Base-by-base conservation (phyloP, 2,888 invertebrate species). In the Dynastes maya region DNA sequence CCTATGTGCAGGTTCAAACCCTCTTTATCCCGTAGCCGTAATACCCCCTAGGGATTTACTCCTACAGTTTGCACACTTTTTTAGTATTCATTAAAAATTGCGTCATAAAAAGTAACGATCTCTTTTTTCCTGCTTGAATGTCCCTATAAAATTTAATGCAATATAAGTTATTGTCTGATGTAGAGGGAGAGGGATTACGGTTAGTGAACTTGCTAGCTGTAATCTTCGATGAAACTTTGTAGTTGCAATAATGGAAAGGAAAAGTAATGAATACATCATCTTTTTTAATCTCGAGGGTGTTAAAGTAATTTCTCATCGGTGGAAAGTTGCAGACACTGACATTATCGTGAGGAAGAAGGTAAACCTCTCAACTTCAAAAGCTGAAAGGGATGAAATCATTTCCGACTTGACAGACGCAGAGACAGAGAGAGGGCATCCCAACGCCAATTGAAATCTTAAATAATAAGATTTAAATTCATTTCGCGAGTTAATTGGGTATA, bases 391-490 rank as follows among this genome's bases (percentile, higher is more conserved):
- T 67, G 67, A 51, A 40, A 55, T 68, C 13, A 65, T 51, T 67
- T 67, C 45, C 67, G 32, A 29, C 63, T 29, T 63, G 63, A 63
- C 63, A 32, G 63, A 63, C 11, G 6, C 32, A 29, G 45, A 61
- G 32, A 5, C 32, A 37, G 45, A 45, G 45, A 45, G n/a, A 22
- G 11, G 27, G 22, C 27, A 32, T 29, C 72, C 37, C 55, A 61
- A 27, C 61, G 61, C 70, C 78, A 78, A 79, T 72, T 77, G 80
- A 78, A 78, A 80, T 80, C 79, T 80, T 79, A 78, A 78, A 80
- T 80, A 79, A 79, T 77, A 80, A 78, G 81, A 81, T 81, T 81
- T 80, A 80, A 81, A 81, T 80, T 81, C 81, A 80, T 80, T 80
- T 80, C 76, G 65, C 70, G 71, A 79, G 79, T 79, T 81, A 81